phyloP scores from a whole-genome alignment of 2,888 invertebrate genomes.

The Eupithecia abbreviata region DNA sequence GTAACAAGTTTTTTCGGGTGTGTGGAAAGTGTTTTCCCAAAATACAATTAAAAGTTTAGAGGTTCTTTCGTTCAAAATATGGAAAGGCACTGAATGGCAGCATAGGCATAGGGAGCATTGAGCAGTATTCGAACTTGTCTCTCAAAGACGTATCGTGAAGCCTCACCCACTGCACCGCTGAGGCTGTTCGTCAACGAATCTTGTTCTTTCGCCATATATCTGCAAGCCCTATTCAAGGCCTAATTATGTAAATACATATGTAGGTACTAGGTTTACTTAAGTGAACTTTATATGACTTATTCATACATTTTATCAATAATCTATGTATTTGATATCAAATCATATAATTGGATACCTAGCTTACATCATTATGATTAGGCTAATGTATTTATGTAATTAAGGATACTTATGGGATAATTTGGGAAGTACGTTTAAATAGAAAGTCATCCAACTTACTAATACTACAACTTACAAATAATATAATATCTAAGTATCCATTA shows the following conservation, averaged over 20 bases:
- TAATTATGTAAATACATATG: background rate
- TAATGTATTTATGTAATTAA: background rate
- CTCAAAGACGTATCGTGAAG: background rate
- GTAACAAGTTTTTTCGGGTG: background rate
- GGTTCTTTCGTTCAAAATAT: background rate
- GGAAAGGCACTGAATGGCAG: background rate
- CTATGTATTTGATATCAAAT: background rate
- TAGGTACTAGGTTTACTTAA: background rate
- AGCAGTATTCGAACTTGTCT: background rate
- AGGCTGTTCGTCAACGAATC: background rate
- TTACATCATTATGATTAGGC: background rate
- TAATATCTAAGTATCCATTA: too few relatives aligned
- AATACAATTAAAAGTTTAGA: background rate
- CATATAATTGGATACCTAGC: background rate
- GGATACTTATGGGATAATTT: too few relatives aligned
- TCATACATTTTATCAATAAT: background rate
- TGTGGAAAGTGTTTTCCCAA: background rate
- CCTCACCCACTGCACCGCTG: background rate
- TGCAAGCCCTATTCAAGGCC: background rate
- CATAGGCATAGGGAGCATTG: background rate
- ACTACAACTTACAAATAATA: too few relatives aligned
- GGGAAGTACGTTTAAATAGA: background rate
- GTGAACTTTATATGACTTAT: background rate
- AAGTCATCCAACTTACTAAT: background rate
- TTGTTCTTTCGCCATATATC: background rate